Evolutionary conservation across 2,113 vertebrate species (phyloP).

Genomic region (Chamaea fasciata): DNA sequence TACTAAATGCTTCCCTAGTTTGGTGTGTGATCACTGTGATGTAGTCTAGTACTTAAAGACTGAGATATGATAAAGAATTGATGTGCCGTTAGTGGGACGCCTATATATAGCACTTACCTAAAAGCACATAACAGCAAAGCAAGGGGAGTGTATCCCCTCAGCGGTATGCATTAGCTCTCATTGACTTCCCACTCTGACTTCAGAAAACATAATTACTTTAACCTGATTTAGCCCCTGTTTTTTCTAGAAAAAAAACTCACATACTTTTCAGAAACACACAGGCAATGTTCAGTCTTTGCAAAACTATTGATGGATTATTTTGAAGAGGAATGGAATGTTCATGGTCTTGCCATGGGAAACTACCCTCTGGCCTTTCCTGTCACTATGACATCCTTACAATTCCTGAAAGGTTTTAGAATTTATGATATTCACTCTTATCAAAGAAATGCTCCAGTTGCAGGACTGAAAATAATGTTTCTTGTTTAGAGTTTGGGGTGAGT

Average conservation of each 20-base stretch:
- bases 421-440: neutral
- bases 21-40: neutral
- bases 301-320: neutral
- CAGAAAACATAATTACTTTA: neutral
- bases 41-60: neutral
- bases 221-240: neutral
- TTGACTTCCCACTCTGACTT: neutral
- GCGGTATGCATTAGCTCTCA: neutral
- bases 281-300: neutral
- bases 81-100: slow-evolving; percentile 15
- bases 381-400: neutral
- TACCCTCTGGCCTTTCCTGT: rapidly evolving
- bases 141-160: neutral
- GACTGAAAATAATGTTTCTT: neutral
- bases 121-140: neutral
- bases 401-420: neutral
- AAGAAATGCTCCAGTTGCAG: neutral
- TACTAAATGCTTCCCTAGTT: neutral
- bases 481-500: neutral
- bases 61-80: slow-evolving; percentile 33
- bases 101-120: slow-evolving; percentile 33
- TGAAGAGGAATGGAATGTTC: neutral
- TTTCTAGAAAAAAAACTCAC: neutral
- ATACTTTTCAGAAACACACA: neutral
- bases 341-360: neutral